Evolutionary conservation across 1,140 invertebrate species (phyloP).

Genomic region (Diachasma alloeum): DNA sequence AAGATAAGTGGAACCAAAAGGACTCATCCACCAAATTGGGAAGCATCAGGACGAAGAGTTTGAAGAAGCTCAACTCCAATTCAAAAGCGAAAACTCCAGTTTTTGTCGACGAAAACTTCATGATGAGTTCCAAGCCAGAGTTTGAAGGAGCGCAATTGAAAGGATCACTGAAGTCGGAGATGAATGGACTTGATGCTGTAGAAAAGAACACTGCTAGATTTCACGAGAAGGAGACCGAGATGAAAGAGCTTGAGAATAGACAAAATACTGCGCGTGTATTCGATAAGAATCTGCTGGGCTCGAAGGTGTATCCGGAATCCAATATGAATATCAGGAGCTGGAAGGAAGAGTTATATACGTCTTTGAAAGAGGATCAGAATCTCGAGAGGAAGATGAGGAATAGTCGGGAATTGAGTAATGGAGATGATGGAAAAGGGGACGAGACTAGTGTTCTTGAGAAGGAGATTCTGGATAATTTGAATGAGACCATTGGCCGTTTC

Average conservation of each 20-base stretch:
- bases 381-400: not conserved
- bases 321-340: constrained; percentile 16
- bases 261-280: not conserved
- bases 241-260: not conserved
- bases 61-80: not conserved
- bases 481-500: constrained; percentile 56
- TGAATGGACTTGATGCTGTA: not conserved
- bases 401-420: not conserved
- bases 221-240: not conserved
- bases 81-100: not conserved
- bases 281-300: constrained; percentile 2
- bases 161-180: not conserved
- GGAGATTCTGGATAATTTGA: constrained; percentile 52
- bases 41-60: not conserved
- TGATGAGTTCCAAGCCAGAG: constrained; percentile 32
- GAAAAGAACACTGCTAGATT: not conserved
- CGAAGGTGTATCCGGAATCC: constrained; percentile 21
- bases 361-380: not conserved
- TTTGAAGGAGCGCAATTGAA: constrained; percentile 23
- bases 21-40: not conserved
- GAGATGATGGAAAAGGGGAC: not conserved
- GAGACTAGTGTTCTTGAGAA: constrained; percentile 39
- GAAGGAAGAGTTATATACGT: not conserved
- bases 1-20: not conserved
- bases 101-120: constrained; percentile 48